A percentile compares a stretch with the other conserved stretches of the same genome.
These are phyloP conservation scores for Ictalurus furcatus DNA, from an alignment of 2,113 vertebrate genomes.

Conservation along the genomic window DNA sequence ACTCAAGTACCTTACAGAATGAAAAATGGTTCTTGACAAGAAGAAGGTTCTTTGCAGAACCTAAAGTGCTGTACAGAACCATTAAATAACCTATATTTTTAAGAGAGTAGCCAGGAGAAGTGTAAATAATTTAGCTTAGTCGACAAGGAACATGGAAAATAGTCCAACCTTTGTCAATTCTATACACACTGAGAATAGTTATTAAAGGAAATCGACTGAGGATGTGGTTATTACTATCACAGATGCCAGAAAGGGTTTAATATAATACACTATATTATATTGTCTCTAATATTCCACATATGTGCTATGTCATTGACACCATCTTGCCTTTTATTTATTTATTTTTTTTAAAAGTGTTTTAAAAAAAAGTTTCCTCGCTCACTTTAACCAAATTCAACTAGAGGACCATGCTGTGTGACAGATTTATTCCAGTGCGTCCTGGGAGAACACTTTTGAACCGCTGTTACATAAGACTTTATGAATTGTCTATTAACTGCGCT, in stretches of 20 bases:
- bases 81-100: no score
- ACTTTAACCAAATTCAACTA: background rate
- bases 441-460: conserved; percentile 23
- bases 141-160: background rate
- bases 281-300: background rate
- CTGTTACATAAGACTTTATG: conserved; percentile 31
- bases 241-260: background rate
- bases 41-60: no score
- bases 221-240: no score
- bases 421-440: conserved; percentile 10
- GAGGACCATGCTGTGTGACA: conserved; percentile 6
- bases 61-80: no score
- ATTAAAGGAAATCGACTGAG: background rate
- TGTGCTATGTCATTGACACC: background rate
- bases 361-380: background rate
- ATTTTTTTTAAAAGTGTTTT: background rate
- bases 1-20: no score
- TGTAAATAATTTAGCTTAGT: background rate
- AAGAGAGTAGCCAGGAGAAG: background rate
- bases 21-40: no score
- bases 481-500: conserved; percentile 13
- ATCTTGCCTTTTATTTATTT: background rate
- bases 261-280: background rate
- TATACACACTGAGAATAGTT: background rate
- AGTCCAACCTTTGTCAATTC: background rate